Conservation (phyloP, 2,888 invertebrate genomes). For the Trachelus tabidus region DNA sequence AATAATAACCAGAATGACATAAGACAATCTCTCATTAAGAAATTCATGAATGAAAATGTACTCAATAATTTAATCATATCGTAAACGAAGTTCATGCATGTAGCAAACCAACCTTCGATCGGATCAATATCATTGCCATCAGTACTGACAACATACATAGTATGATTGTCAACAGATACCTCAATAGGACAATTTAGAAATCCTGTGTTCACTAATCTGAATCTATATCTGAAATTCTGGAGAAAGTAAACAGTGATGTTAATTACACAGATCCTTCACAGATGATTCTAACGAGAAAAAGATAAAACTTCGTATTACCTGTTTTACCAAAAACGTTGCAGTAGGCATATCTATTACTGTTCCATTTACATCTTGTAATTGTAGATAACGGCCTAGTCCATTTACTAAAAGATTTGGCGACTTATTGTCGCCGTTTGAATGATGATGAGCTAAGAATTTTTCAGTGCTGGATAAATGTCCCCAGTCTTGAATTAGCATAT, state of each 20-base stretch:
- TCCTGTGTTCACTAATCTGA: slow-evolving; percentile 86
- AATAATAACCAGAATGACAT: slow-evolving; percentile 4
- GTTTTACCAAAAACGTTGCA: slow-evolving; percentile 75
- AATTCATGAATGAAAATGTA: background rate
- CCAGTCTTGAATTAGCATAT: slow-evolving; percentile 86
- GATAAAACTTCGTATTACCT: slow-evolving; percentile 65
- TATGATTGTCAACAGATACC: slow-evolving; percentile 85
- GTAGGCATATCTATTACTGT: slow-evolving; percentile 69
- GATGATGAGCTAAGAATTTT: slow-evolving; percentile 87
- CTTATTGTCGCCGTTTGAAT: slow-evolving; percentile 84
- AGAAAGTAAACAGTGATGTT: slow-evolving; percentile 33
- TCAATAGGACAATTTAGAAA: slow-evolving; percentile 90
- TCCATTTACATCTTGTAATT: slow-evolving; percentile 60
- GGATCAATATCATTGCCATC: slow-evolving; percentile 85
- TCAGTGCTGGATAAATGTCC: slow-evolving; percentile 77
- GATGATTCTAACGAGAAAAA: background rate
- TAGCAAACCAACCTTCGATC: slow-evolving; percentile 71
- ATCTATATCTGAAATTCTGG: slow-evolving; percentile 80
- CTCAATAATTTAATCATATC: background rate
- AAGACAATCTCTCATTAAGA: background rate
- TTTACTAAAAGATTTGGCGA: slow-evolving; percentile 85
- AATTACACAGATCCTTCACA: background rate
- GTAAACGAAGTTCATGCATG: background rate
- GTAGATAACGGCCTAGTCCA: slow-evolving; percentile 77
- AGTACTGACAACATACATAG: slow-evolving; percentile 79